Percentiles rank a stretch among this genome's conserved stretches.
Conservation (phyloP, 2,797 vertebrate species). For the Kryptolebias ocellatus region DNA sequence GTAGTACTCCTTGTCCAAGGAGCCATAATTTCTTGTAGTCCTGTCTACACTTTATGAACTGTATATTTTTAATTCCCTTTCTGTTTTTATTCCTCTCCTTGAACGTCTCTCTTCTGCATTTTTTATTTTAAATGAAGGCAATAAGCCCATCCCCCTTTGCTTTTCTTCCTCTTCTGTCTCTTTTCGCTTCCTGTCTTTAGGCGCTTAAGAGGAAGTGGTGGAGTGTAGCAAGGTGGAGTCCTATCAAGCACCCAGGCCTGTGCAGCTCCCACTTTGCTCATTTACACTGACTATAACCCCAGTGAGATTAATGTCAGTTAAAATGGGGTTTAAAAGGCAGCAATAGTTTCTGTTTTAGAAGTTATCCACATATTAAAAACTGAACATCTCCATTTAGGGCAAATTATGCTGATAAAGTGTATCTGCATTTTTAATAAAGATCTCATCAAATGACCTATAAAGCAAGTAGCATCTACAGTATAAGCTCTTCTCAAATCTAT, state of each 20-base stretch:
- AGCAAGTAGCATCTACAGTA: background rate
- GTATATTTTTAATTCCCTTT: constrained; percentile 15
- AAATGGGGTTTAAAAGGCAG: background rate
- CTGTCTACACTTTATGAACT: constrained; percentile 10
- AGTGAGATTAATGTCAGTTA: background rate
- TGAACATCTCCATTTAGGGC: background rate
- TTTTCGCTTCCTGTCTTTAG: constrained; percentile 70
- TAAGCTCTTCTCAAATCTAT: constrained; percentile 1
- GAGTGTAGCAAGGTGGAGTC: constrained; percentile 63
- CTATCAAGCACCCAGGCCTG: constrained; percentile 25
- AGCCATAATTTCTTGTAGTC: constrained; percentile 65
- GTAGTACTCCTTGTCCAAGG: constrained; percentile 74
- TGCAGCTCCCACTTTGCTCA: constrained; percentile 27
- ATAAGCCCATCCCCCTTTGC: constrained; percentile 64
- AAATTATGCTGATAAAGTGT: background rate
- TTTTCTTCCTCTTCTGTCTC: constrained; percentile 80
- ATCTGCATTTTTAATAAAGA: background rate
- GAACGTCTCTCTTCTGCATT: constrained; percentile 68
- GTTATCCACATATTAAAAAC: background rate
- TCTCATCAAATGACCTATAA: background rate
- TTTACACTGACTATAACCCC: background rate
- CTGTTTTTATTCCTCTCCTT: constrained; percentile 19
- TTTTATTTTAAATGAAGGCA: constrained; percentile 62
- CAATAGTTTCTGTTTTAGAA: background rate
- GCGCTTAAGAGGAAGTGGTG: constrained; percentile 70